Evolutionary conservation across 2,113 vertebrate species (phyloP).

Genomic region (Muntiacus muntjak): DNA sequence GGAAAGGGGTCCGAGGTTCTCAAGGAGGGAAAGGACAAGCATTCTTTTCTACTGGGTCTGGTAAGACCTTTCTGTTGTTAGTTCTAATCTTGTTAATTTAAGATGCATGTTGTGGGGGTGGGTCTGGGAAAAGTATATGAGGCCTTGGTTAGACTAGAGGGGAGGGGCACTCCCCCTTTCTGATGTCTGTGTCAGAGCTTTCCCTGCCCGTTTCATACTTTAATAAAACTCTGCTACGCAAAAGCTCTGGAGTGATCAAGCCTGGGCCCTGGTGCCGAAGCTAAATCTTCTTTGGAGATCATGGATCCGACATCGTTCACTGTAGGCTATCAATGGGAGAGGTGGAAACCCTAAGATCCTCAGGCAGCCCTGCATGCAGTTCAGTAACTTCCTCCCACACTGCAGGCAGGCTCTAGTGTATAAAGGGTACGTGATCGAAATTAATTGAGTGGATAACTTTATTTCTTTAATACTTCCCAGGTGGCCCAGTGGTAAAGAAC

Average conservation of each 20-base stretch:
- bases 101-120: neutral
- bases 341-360: neutral
- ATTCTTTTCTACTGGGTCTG: neutral
- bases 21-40: neutral
- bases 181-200: neutral
- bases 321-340: fast-evolving
- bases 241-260: neutral
- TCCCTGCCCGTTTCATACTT: neutral
- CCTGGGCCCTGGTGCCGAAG: neutral
- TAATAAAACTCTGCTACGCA: neutral
- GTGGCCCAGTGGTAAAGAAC: neutral
- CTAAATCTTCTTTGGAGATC: neutral
- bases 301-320: fast-evolving
- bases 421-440: neutral
- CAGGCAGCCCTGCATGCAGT: fast-evolving
- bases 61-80: neutral
- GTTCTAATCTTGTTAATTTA: neutral
- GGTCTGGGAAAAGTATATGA: neutral
- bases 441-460: neutral
- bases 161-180: neutral
- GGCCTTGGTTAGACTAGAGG: neutral
- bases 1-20: neutral
- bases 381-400: neutral
- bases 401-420: fast-evolving
- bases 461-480: neutral